phyloP scores from a whole-genome alignment of 2,113 vertebrate species.

The Aplodontia rufa region DNA sequence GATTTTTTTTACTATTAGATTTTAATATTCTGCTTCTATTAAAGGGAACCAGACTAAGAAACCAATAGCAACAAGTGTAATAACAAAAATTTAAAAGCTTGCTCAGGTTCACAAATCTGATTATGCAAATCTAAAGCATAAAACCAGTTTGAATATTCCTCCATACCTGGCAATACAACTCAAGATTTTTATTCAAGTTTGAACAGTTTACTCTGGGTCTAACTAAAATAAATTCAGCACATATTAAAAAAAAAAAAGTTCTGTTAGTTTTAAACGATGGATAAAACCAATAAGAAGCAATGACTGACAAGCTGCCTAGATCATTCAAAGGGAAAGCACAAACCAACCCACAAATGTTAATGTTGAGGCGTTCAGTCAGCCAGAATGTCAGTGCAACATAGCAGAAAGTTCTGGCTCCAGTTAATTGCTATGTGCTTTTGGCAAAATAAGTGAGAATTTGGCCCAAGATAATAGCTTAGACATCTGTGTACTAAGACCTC shows the following conservation, averaged over 20 bases:
- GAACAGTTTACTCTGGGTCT: neutral
- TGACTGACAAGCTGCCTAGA: neutral
- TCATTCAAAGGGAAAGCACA: constrained; percentile 3
- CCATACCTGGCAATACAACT: neutral
- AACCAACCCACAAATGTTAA: neutral
- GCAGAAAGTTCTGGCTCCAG: constrained; percentile 41
- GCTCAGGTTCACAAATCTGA: neutral
- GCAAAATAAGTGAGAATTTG: constrained; percentile 55
- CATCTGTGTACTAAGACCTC: constrained; percentile 51
- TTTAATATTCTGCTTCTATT: neutral
- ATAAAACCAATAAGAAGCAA: neutral
- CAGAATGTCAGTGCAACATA: neutral
- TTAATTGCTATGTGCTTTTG: constrained; percentile 65
- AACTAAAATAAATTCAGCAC: neutral
- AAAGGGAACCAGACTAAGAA: neutral
- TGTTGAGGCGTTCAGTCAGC: neutral
- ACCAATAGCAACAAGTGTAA: neutral
- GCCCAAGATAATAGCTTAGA: constrained; percentile 35
- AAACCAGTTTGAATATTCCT: neutral
- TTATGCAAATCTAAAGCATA: neutral
- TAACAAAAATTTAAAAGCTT: neutral
- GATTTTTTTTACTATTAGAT: neutral
- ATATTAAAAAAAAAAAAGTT: neutral
- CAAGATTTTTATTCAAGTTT: neutral
- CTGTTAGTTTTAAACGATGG: neutral